phyloP scores from a whole-genome alignment of 2,888 invertebrate genomes.

The Lepas anatifera region DNA sequence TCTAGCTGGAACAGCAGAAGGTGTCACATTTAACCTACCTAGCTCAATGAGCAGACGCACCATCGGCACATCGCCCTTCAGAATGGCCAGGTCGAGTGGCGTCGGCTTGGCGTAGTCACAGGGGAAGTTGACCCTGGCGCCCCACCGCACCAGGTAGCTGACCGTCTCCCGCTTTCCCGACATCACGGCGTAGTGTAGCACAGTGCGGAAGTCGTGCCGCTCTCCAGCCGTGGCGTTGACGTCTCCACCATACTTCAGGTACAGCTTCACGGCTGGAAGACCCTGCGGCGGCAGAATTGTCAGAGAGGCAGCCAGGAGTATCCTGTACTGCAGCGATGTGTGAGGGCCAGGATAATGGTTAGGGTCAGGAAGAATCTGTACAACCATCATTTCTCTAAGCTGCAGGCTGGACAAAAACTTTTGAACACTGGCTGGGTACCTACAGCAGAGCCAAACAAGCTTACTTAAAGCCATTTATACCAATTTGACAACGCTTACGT shows the following conservation, averaged over 20 bases:
- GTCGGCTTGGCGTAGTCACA: slow-evolving; percentile 55
- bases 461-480: no score
- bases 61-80: slow-evolving; percentile 63
- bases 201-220: slow-evolving; percentile 74
- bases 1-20: no score
- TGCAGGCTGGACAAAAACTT: no score
- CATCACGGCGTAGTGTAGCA: slow-evolving; percentile 76
- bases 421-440: no score
- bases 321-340: no score
- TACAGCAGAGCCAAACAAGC: no score
- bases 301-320: no score
- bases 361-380: no score
- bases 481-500: no score
- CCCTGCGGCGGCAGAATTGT: slow-evolving; percentile 46
- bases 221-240: slow-evolving; percentile 74
- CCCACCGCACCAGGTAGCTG: slow-evolving; percentile 65
- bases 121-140: slow-evolving; percentile 54
- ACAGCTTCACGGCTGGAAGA: slow-evolving; percentile 57
- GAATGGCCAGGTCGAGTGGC: slow-evolving; percentile 70
- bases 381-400: no score
- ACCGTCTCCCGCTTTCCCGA: slow-evolving; percentile 58
- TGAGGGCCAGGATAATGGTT: no score
- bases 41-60: slow-evolving; percentile 54
- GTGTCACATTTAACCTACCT: slow-evolving; percentile 42
- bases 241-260: slow-evolving; percentile 69